phyloP scores from a whole-genome alignment of 2,888 invertebrate species.

The Trissolcus brochymenae region DNA sequence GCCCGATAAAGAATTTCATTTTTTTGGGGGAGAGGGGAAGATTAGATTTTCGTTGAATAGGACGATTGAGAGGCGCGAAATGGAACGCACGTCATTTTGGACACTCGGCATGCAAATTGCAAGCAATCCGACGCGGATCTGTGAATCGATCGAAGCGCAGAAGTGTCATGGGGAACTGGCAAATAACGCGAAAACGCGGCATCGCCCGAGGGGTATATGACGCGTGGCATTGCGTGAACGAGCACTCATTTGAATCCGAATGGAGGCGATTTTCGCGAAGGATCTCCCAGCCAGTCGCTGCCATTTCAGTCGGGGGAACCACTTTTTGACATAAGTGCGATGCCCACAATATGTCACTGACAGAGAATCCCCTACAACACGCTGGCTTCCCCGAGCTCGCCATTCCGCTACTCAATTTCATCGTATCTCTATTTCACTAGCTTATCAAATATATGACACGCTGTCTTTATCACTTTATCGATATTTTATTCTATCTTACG shows the following conservation, averaged over 20 bases:
- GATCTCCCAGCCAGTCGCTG: conserved; percentile 65
- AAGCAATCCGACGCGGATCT: conserved; percentile 52
- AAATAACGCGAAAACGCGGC: conserved; percentile 61
- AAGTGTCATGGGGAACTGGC: conserved; percentile 53
- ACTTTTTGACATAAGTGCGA: conserved; percentile 66
- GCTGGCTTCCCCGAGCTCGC: conserved; percentile 61
- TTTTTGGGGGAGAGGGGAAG: too few relatives aligned
- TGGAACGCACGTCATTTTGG: conserved; percentile 56
- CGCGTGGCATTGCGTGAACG: conserved; percentile 71
- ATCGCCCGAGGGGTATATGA: conserved; percentile 66
- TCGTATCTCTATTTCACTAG: conserved; percentile 62
- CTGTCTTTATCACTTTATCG: conserved; percentile 52
- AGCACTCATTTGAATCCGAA: conserved; percentile 76
- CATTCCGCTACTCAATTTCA: conserved; percentile 67
- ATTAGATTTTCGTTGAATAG: conserved; percentile 2
- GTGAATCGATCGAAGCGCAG: conserved; percentile 52
- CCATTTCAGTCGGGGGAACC: conserved; percentile 47
- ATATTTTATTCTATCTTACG: conserved; percentile 39
- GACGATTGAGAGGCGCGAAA: conserved; percentile 55
- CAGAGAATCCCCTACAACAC: conserved; percentile 68
- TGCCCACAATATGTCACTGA: conserved; percentile 72
- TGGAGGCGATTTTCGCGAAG: conserved; percentile 73
- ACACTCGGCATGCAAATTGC: conserved; percentile 57
- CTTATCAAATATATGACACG: conserved; percentile 54
- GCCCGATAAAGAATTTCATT: too few relatives aligned